Evolutionary conservation across 2,797 vertebrate species (phyloP).

Genomic region (Danio tinwini): DNA sequence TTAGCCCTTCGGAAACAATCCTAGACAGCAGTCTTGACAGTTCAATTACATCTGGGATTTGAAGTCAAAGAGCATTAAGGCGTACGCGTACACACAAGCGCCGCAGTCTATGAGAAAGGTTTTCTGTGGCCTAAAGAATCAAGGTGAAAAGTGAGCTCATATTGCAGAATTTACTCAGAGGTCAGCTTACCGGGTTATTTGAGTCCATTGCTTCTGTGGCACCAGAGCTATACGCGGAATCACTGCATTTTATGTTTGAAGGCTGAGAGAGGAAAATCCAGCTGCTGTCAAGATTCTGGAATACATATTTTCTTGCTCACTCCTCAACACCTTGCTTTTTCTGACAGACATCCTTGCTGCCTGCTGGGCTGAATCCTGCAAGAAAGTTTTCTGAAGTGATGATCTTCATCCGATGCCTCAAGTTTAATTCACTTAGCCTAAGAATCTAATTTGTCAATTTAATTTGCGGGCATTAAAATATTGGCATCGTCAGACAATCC

Average conservation of each 20-base stretch:
- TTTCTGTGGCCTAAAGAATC: slow-evolving; percentile 57
- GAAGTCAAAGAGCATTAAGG: slow-evolving; percentile 59
- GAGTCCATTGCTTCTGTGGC: slow-evolving; percentile 66
- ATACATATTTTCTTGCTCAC: slow-evolving; percentile 66
- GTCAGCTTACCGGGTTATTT: slow-evolving; percentile 69
- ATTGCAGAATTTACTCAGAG: slow-evolving; percentile 59
- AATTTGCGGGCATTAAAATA: slow-evolving; percentile 64
- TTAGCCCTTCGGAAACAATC: slow-evolving; percentile 57
- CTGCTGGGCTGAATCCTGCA: slow-evolving; percentile 63
- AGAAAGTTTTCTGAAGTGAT: slow-evolving; percentile 49
- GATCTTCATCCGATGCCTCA: slow-evolving; percentile 58
- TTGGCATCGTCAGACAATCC: slow-evolving; percentile 67
- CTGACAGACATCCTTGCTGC: slow-evolving; percentile 66
- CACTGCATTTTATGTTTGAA: slow-evolving; percentile 65
- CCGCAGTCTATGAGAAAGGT: slow-evolving; percentile 57
- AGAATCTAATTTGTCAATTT: slow-evolving; percentile 73
- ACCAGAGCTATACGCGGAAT: slow-evolving; percentile 64
- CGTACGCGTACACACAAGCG: slow-evolving; percentile 42
- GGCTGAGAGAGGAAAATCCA: slow-evolving; percentile 63
- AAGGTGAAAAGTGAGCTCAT: slow-evolving; percentile 55
- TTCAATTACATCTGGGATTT: slow-evolving; percentile 63
- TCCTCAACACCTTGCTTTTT: slow-evolving; percentile 63
- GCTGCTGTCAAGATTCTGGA: slow-evolving; percentile 69
- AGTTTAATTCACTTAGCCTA: slow-evolving; percentile 76
- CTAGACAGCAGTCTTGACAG: slow-evolving; percentile 56